Percentiles rank a stretch among this genome's conserved stretches.
phyloP scores from a whole-genome alignment of 1,140 invertebrate species.

The Whitmania pigra region DNA sequence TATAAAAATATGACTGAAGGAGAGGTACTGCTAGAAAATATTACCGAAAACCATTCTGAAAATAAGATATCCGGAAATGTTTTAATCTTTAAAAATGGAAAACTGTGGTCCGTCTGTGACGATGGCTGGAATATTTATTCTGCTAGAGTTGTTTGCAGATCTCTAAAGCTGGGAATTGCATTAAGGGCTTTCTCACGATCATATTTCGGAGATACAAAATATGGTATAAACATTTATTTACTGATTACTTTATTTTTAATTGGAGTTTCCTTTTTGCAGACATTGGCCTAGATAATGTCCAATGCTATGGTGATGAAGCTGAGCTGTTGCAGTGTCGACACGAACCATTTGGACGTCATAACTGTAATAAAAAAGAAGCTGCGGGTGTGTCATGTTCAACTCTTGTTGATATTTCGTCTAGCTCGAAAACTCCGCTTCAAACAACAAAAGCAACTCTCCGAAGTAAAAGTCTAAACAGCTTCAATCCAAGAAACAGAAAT shows the following conservation, averaged over 20 bases:
- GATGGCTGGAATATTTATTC: conserved; percentile 77
- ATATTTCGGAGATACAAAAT: conserved; percentile 19
- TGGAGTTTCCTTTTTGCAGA: conserved; percentile 26
- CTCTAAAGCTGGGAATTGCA: conserved; percentile 47
- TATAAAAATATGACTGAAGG: neutral
- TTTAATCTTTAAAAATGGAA: conserved; percentile 66
- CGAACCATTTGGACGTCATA: conserved; percentile 54
- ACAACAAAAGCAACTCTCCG: neutral
- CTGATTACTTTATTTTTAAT: conserved; percentile 40
- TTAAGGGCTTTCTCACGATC: conserved; percentile 2
- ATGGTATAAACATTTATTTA: conserved; percentile 13
- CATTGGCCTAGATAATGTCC: conserved; percentile 60
- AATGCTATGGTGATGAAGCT: conserved; percentile 56
- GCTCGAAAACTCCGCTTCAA: conserved; percentile 23
- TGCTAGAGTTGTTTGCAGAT: conserved; percentile 64
- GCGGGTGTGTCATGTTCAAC: conserved; percentile 52
- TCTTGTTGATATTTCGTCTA: neutral
- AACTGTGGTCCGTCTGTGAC: conserved; percentile 80
- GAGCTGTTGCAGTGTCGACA: conserved; percentile 52
- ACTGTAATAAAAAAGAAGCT: conserved; percentile 61
- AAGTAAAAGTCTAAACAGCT: neutral
- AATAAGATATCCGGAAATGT: conserved; percentile 41
- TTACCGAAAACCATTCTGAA: neutral
- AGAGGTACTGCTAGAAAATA: neutral
- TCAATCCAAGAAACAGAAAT: neutral